Evolutionary conservation across 2,797 vertebrate genomes (phyloP), one percentile per base, ranked within the genome.

Genomic region (Mormyrops attenuatus): DNA sequence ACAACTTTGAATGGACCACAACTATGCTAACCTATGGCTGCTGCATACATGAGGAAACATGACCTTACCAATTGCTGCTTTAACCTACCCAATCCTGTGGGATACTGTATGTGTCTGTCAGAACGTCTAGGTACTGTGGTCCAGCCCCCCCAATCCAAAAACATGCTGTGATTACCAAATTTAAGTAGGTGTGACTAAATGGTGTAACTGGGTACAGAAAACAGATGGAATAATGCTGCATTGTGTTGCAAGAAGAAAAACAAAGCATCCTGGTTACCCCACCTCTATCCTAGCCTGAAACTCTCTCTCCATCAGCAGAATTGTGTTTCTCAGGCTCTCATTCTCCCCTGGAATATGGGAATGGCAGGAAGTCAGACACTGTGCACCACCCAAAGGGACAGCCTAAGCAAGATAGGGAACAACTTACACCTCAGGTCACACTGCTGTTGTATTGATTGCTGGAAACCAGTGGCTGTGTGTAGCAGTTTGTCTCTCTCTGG

Each of bases 351-450:
- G 30, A 91, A 0, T n/a, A 38, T 63, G 50, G 5, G 17, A 53
- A 47, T n/a, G 41, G 49, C 13, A 73, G 60, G 11, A 47, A 50
- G 38, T 34, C 8, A 66, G n/a, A 57, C 15, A 52, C n/a, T 13
- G 0, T 15, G 34, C 15, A 52, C 63, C 17, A 17, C 13, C 63
- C 9, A 66, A 30, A 22, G 38, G 60, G 41, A 11, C 9, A 22
- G 22, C 26, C 73, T 50, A 17, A 34, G n/a, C 1, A 47, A n/a
- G 63, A 44, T 0, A 50, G 88, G 26, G 85, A 3, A 52, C 84
- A 6, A 34, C 89, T 94, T 96, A 99, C 98, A 97, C 97, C 97
- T 97, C 91, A 98, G 91, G 0, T 96, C 93, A 92, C 95, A 97
- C 89, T 97, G 98, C 92, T 95, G 96, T 92, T 97, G 96, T 91